Evolutionary conservation across 2,888 invertebrate species (phyloP), one percentile per base, ranked within the genome.

Genomic region (Harmothoe impar): DNA sequence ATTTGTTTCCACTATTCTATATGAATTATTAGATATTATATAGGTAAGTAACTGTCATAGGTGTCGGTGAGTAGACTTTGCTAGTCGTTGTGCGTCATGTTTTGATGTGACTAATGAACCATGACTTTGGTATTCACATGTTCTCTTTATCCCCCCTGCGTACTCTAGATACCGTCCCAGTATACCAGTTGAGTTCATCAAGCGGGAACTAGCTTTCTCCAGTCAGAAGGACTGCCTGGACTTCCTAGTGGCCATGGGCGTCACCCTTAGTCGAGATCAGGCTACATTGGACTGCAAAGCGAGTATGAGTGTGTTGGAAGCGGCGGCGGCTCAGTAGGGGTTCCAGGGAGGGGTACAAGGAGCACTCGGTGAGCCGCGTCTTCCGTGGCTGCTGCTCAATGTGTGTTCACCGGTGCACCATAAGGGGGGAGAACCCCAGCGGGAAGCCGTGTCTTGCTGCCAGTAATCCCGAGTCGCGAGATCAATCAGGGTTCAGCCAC

Each of bases 241-340:
- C 96, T 99, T 99, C 97, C 97, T 99, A 96, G 97, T 97, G 96
- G 97, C 97, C 95, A 97, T 98, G 96, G 97, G 97, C 96, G 97
- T 98, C 95, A 93, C 94, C n/a, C 93, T 96, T 84, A 94, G 92
- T 90, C 94, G 92, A 78, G 95, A 95, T 91, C 92, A 93, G 84
- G 93, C 93, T 97, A 97, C 97, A 96, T 97, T 99, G 96, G 98
- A 99, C 97, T 98, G 98, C 97, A 99, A 98, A 97, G 93, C 93
- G 68, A 94, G 94, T 91, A 84, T 86, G 86, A 54, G 86, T 25
- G 86, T 54, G 10, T 0, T 86, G 7, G 86, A 86, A 20, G 54
- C 52, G 29, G 7, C 51, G 52, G 7, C 23, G 56, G n/a, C n/a
- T n/a, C n/a, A n/a, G n/a, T n/a, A n/a, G 52, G 86, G 86, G 52